Percentiles rank a stretch among this genome's conserved stretches.
Evolutionary conservation across 2,888 invertebrate genomes (phyloP).

Genomic region (Eupithecia inturbata): DNA sequence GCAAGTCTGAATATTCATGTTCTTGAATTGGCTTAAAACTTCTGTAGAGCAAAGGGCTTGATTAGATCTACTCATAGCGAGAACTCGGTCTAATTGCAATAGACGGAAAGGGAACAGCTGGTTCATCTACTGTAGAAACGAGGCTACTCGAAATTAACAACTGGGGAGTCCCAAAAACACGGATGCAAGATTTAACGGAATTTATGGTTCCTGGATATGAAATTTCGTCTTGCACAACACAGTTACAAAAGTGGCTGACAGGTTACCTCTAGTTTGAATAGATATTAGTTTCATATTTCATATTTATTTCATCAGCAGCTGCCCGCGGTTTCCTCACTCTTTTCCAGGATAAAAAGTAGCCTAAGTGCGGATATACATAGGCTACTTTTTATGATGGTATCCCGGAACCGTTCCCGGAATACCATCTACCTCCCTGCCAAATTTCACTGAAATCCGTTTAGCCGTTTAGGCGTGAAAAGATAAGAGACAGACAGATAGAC

Average conservation of each 20-base stretch:
- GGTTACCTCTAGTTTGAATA: background rate
- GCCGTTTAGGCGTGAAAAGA: too few relatives aligned
- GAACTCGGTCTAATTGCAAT: slow-evolving; percentile 69
- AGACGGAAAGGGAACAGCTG: slow-evolving; percentile 7
- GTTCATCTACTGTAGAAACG: background rate
- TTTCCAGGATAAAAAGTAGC: too few relatives aligned
- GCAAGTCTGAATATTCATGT: slow-evolving; percentile 59
- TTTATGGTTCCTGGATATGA: background rate
- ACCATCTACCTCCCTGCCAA: too few relatives aligned
- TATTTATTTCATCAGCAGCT: too few relatives aligned
- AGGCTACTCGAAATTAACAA: background rate
- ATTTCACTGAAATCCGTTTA: too few relatives aligned
- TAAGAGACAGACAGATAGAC: too few relatives aligned
- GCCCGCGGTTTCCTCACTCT: too few relatives aligned
- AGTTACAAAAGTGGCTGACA: background rate
- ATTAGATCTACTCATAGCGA: slow-evolving; percentile 53
- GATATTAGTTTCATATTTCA: too few relatives aligned
- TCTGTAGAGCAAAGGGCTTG: slow-evolving; percentile 57
- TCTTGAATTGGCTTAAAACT: slow-evolving; percentile 51
- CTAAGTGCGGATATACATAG: too few relatives aligned
- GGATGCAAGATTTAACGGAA: background rate
- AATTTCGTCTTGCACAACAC: background rate
- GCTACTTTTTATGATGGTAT: too few relatives aligned
- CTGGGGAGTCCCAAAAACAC: background rate
- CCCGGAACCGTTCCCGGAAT: too few relatives aligned